phyloP scores from a whole-genome alignment of 2,113 vertebrate genomes.

The Caranx melampygus region DNA sequence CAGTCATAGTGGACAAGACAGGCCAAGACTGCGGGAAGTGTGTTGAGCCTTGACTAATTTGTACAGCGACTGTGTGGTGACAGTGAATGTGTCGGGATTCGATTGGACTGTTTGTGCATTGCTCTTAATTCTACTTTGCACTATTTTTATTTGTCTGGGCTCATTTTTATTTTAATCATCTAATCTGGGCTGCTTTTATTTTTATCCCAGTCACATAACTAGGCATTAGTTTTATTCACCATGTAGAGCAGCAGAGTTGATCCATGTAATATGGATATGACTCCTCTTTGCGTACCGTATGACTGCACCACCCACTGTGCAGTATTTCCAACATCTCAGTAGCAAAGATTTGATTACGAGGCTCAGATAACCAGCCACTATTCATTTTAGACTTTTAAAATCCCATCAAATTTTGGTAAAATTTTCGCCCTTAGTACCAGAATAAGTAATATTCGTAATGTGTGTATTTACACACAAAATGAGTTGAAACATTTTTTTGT shows the following conservation, averaged over 20 bases:
- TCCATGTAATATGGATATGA: constrained; percentile 36
- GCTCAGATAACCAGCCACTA: constrained; percentile 31
- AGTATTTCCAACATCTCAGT: constrained; percentile 10
- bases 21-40: background rate
- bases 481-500: constrained; percentile 24
- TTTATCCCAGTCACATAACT: constrained; percentile 35
- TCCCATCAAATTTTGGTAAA: background rate
- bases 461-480: constrained; percentile 3
- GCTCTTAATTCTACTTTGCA: background rate
- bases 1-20: background rate
- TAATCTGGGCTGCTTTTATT: constrained; percentile 44
- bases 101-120: constrained; percentile 33
- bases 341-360: constrained; percentile 10
- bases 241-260: constrained; percentile 42
- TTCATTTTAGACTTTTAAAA: background rate
- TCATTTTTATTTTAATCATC: constrained; percentile 1
- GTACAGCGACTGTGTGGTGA: background rate
- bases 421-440: background rate
- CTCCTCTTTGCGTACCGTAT: constrained; percentile 10
- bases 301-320: background rate
- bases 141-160: background rate
- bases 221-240: constrained; percentile 28
- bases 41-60: constrained; percentile 26
- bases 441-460: background rate
- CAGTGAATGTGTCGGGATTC: constrained; percentile 22